Evolutionary conservation across 2,113 vertebrate species (phyloP), one percentile per base, ranked within the genome.

Genomic region (Callipepla squamata): DNA sequence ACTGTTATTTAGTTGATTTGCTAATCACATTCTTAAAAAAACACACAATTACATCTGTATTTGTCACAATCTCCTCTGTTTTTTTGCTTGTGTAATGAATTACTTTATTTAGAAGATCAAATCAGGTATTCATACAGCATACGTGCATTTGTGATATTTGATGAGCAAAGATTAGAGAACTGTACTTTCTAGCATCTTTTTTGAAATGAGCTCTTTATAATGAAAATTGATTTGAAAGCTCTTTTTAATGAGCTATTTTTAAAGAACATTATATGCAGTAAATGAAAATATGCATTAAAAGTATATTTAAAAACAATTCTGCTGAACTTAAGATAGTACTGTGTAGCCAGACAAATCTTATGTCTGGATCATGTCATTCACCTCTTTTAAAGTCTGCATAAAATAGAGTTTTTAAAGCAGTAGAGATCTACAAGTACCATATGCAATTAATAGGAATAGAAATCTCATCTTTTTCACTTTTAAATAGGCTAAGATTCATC

Each of bases 1-100:
- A 97, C 94, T 98, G 94, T 97, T 97, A 96, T 95, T 97, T 97
- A 97, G 94, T 97, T 96, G 94, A 92, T 94, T 97, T 97, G 95
- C 94, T 97, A 97, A 97, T 97, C 96, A 94, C 84, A 96, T 97
- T 89, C 96, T 96, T 92, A 96, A 96, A 96, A 96, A 96, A 92
- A 87, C 57, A 96, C 93, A 96, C 95, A 97, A 96, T 97, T 97
- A 97, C 94, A 95, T 97, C 93, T 98, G 95, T 96, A 95, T 97
- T 97, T 97, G 96, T 97, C 95, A 87, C 93, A 96, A 91, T 96
- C 88, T 97, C 91, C 89, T 95, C 87, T 95, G 20, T 94, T 86
- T 81, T 95, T 97, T 96, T 36, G 79, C 92, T 97, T 96, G 72
- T 94, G 91, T 96, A 96, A 97, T 95, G 94, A 96, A 94, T 97